Percentiles rank a stretch among this genome's conserved stretches.
These are phyloP conservation scores for Peromyscus nudipes DNA, from an alignment of 2,797 vertebrate species.

Conservation along the genomic window DNA sequence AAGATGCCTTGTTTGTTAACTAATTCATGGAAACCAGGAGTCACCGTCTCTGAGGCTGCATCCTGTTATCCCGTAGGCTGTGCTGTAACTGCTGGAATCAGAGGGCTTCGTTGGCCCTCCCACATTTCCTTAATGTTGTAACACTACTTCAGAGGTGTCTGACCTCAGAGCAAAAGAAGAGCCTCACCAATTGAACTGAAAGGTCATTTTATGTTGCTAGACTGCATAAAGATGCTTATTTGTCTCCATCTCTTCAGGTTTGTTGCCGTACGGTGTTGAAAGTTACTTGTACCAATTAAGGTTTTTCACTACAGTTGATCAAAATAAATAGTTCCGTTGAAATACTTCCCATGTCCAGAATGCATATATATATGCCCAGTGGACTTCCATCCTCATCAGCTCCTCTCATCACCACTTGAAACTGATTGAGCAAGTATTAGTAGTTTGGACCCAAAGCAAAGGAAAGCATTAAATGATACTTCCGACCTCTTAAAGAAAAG, in stretches of 20 bases:
- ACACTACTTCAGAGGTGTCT: slow-evolving; percentile 90
- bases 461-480: slow-evolving; percentile 83
- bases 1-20: slow-evolving; percentile 87
- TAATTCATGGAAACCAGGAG: slow-evolving; percentile 81
- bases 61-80: slow-evolving; percentile 81
- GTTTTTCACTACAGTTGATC: slow-evolving; percentile 90
- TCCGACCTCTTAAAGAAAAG: slow-evolving; percentile 81
- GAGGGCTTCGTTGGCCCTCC: slow-evolving; percentile 83
- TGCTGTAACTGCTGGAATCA: slow-evolving; percentile 78
- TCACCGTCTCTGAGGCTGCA: slow-evolving; percentile 80
- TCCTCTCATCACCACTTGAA: slow-evolving; percentile 77
- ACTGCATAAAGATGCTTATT: slow-evolving; percentile 78
- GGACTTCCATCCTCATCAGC: slow-evolving; percentile 76
- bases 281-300: slow-evolving; percentile 86
- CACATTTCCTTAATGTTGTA: slow-evolving; percentile 87
- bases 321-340: slow-evolving; percentile 71
- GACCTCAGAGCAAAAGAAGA: slow-evolving; percentile 84
- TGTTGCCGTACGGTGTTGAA: slow-evolving; percentile 79
- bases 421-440: slow-evolving; percentile 83
- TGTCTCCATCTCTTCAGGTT: slow-evolving; percentile 85
- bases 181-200: slow-evolving; percentile 83
- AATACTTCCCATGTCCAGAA: slow-evolving; percentile 81
- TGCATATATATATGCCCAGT: slow-evolving; percentile 21
- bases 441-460: slow-evolving; percentile 74
- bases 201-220: slow-evolving; percentile 88